These are phyloP conservation scores for Podarcis raffonei DNA, from an alignment of 2,113 vertebrate genomes.

Conservation along the genomic window DNA sequence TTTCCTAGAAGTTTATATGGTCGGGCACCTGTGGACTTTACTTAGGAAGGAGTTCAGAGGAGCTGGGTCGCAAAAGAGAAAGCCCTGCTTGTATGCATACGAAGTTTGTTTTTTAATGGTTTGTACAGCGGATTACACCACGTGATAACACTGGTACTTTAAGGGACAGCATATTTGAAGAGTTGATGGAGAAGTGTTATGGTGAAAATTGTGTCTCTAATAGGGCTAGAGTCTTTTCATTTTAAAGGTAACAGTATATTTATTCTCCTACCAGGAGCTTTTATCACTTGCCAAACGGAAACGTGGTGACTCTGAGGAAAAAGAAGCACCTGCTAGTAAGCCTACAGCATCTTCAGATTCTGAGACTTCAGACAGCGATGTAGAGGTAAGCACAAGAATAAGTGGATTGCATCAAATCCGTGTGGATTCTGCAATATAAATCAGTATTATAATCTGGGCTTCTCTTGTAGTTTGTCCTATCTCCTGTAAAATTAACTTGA, in stretches of 20 bases:
- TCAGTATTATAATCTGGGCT: background rate
- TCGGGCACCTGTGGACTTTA: background rate
- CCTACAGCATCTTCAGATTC: constrained; percentile 96
- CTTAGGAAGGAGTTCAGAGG: background rate
- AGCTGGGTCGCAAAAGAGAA: background rate
- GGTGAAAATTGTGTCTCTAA: background rate
- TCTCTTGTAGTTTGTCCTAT: background rate
- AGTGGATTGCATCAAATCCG: background rate
- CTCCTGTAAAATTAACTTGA: background rate
- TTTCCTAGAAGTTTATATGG: background rate
- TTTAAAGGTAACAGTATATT: background rate
- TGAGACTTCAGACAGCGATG: constrained; percentile 95
- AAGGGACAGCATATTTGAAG: background rate
- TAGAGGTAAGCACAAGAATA: constrained; percentile 81
- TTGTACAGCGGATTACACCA: background rate
- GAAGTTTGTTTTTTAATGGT: background rate
- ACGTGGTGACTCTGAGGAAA: constrained; percentile 93
- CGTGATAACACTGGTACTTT: background rate
- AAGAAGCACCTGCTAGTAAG: constrained; percentile 91
- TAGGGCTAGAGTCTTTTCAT: rapidly evolving
- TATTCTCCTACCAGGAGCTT: constrained; percentile 82
- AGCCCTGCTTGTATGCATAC: background rate
- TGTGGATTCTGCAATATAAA: background rate
- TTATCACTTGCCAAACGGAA: constrained; percentile 95
- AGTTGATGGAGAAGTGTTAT: background rate